Evolutionary conservation across 2,888 invertebrate genomes (phyloP), one percentile per base, ranked within the genome.

Genomic region (Dexiosoma caninum): DNA sequence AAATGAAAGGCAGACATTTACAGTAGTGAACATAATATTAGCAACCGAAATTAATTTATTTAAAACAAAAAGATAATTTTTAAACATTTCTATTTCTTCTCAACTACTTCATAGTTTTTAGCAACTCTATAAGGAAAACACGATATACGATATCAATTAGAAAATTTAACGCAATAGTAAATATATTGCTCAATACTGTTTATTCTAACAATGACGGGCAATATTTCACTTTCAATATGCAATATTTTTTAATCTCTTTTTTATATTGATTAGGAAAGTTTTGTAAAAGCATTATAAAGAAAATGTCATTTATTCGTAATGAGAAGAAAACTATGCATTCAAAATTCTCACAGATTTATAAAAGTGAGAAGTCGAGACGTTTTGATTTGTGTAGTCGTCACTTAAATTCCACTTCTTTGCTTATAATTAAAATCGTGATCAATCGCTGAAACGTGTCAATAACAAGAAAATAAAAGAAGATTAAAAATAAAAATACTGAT

Each of bases 181-280:
- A 19, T 44, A 7, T 44, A 3, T 19, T 19, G 10, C 19, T 44
- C 3, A 10, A 9, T 10, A 9, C 2, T 35, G 35, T 7, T 4
- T 40, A n/a, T 67, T 40, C 16, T 35, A 67, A 40, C 14, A 30
- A 67, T 67, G 51, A 67, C 40, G n/a, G 0, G 5, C 12, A 49
- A 27, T 30, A 27, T 53, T 67, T 67, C 53, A 53, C 66, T 67
- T 67, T 64, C 35, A 64, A 37, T 49, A 64, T n/a, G 23, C 23
- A 49, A 37, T 23, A 19, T 1, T 14, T 14, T 12, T 12, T 40
- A 51, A 51, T 66, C 37, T 40, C 16, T 67, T 23, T 53, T 30
- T 0, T 35, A n/a, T 53, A 51, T 30, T 67, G 66, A 67, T 67
- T 51, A 66, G 2, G 30, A 53, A 66, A 27, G 42, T 23, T 27